A percentile compares a stretch with the other conserved stretches of the same genome.
Evolutionary conservation across 2,888 invertebrate genomes (phyloP).

Genomic region (Leptopilina myrica): DNA sequence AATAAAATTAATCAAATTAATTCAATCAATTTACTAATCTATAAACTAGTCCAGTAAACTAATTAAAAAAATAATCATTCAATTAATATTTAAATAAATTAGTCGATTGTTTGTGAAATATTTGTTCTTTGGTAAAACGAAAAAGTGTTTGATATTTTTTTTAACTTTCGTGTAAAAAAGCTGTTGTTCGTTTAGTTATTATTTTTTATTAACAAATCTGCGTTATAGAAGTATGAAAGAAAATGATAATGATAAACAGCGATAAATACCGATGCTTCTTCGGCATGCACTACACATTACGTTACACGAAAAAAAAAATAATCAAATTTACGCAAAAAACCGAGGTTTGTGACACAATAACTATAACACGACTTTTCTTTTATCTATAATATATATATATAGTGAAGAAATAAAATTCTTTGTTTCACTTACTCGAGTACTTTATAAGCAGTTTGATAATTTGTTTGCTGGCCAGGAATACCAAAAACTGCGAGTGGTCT

Average conservation of each 20-base stretch:
- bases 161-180: not conserved
- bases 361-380: constrained; percentile 54
- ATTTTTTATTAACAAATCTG: not conserved
- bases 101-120: too few species aligned
- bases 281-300: constrained; percentile 64
- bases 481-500: constrained; percentile 83
- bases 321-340: constrained; percentile 44
- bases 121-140: not conserved
- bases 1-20: too few species aligned
- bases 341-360: constrained; percentile 51
- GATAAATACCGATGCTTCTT: constrained; percentile 48
- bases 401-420: not conserved
- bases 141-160: not conserved
- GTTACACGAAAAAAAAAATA: constrained; percentile 45
- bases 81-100: too few species aligned
- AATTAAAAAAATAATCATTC: too few species aligned
- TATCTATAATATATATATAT: not conserved
- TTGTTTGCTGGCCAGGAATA: constrained; percentile 66
- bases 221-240: constrained; percentile 28
- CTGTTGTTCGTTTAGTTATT: not conserved
- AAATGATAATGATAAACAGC: constrained; percentile 38
- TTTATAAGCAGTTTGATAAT: constrained; percentile 81
- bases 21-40: too few species aligned
- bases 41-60: too few species aligned
- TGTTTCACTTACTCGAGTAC: constrained; percentile 83